phyloP scores from a whole-genome alignment of 2,888 invertebrate genomes.

The Ectemnius cavifrons region DNA sequence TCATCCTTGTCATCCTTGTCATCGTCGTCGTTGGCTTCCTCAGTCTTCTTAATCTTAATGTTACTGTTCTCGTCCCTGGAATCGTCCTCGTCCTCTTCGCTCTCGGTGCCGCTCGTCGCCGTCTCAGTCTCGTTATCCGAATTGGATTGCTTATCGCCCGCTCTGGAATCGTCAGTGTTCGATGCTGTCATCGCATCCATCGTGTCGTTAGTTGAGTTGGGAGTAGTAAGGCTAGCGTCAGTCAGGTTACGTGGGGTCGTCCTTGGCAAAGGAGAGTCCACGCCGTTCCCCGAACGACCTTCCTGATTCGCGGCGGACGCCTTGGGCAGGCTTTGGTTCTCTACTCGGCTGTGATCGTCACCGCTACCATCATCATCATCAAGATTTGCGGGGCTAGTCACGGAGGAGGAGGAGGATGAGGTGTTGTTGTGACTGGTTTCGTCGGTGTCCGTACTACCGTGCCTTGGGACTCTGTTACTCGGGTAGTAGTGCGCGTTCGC shows the following conservation, averaged over 20 bases:
- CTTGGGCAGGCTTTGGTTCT: conserved; percentile 35
- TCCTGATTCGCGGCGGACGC: conserved; percentile 38
- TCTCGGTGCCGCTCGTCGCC: conserved; percentile 41
- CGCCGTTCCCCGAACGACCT: conserved; percentile 55
- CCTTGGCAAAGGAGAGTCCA: conserved; percentile 29
- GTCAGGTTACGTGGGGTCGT: conserved; percentile 16
- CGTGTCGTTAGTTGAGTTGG: neutral
- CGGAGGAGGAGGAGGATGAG: conserved; percentile 54
- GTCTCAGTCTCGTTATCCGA: conserved; percentile 23
- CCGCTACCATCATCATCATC: conserved; percentile 40
- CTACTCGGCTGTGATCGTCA: conserved; percentile 39
- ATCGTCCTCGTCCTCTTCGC: conserved; percentile 34
- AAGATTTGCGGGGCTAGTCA: conserved; percentile 52
- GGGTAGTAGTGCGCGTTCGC: conserved; percentile 51
- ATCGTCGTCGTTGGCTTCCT: conserved; percentile 14
- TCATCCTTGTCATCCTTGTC: too few relatives aligned
- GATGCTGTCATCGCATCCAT: neutral
- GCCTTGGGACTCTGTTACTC: conserved; percentile 41
- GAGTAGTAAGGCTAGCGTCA: neutral
- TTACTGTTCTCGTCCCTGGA: conserved; percentile 53
- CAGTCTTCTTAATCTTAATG: conserved; percentile 34
- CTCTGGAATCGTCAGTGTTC: conserved; percentile 7
- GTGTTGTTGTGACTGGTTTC: conserved; percentile 36
- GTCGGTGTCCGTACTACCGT: conserved; percentile 61
- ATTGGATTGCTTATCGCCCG: neutral